Evolutionary conservation across 2,113 vertebrate species (phyloP).

Genomic region (Elephas maximus): DNA sequence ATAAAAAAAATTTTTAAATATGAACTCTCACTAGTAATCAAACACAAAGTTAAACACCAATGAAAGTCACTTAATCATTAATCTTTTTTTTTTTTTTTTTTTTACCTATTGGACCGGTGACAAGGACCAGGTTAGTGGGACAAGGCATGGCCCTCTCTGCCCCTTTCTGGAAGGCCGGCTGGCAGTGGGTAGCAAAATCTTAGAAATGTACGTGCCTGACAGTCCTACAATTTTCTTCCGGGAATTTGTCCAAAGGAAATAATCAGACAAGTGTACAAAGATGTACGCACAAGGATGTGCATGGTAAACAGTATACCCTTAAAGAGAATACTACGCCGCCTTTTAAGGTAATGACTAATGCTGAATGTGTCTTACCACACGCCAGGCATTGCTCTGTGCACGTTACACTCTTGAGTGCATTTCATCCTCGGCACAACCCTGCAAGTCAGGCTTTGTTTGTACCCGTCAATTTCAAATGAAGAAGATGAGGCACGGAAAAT

Average conservation of each 20-base stretch:
- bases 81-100: no score
- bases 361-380: rapidly evolving
- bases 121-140: background rate
- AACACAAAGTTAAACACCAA: background rate
- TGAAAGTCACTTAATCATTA: background rate
- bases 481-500: background rate
- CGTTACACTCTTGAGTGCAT: rapidly evolving
- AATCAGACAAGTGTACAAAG: background rate
- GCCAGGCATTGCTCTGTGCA: background rate
- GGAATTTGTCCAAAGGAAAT: constrained; percentile 49
- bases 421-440: background rate
- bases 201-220: background rate
- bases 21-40: background rate
- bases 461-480: background rate
- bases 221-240: background rate
- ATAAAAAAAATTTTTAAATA: background rate
- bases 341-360: background rate
- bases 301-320: background rate
- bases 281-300: background rate
- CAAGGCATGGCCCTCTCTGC: background rate
- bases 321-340: background rate
- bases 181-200: background rate
- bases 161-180: background rate
- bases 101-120: background rate
- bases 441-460: background rate